Evolutionary conservation across 2,797 vertebrate genomes (phyloP).

Genomic region (Diplodus puntazzo): DNA sequence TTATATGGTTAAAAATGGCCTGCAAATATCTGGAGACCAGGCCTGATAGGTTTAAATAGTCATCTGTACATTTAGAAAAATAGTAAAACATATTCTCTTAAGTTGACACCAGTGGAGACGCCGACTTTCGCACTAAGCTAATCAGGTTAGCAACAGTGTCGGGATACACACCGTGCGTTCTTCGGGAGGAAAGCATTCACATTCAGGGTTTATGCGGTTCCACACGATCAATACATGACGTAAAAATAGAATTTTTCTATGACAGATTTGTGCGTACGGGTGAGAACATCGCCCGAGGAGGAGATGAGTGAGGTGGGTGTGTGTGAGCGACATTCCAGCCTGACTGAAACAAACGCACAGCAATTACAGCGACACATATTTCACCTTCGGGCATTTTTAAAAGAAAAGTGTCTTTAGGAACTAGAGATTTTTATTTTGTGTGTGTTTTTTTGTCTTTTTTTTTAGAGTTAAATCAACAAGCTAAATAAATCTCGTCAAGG

Average conservation of each 20-base stretch:
- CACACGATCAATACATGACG: slow-evolving; percentile 19
- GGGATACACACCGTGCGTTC: background rate
- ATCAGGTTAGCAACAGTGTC: slow-evolving; percentile 16
- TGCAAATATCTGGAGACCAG: too few species aligned
- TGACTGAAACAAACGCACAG: slow-evolving; percentile 18
- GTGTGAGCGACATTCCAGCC: slow-evolving; percentile 43
- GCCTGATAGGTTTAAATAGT: background rate
- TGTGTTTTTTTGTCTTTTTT: too few species aligned
- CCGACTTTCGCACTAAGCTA: slow-evolving; percentile 2
- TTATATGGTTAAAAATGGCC: too few species aligned
- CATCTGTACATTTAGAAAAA: slow-evolving; percentile 1
- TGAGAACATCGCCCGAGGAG: slow-evolving; percentile 20
- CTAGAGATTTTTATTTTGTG: slow-evolving; percentile 55
- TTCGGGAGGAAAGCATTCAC: slow-evolving; percentile 7
- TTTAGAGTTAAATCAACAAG: slow-evolving; percentile 25
- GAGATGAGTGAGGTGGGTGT: slow-evolving; percentile 40
- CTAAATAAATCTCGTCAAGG: slow-evolving; percentile 13
- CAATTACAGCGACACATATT: slow-evolving; percentile 27
- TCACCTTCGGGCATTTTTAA: slow-evolving; percentile 22
- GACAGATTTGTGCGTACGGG: slow-evolving; percentile 10
- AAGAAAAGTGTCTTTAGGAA: slow-evolving; percentile 21
- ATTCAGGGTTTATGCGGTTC: slow-evolving; percentile 21
- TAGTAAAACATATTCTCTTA: background rate
- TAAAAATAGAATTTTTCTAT: slow-evolving; percentile 23
- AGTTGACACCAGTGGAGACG: slow-evolving; percentile 1